These are phyloP conservation scores for Noctua comes DNA, from an alignment of 2,888 invertebrate genomes.

Conservation along the genomic window DNA sequence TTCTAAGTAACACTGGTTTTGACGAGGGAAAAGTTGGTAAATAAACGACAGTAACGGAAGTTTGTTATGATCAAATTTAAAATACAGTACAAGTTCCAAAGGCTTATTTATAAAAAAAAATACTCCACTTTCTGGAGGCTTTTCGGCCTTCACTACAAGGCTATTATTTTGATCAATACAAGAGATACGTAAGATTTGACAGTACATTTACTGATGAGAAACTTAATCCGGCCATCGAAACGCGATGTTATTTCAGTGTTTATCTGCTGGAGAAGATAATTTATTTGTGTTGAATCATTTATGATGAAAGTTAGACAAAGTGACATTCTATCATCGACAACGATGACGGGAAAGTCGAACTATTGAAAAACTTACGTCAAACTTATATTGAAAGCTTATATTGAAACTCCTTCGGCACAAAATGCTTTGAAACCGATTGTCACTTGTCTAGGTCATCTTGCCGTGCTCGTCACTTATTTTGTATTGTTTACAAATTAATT, in stretches of 20 bases:
- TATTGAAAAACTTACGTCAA: neutral
- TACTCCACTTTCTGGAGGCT: neutral
- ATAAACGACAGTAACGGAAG: too few relatives aligned
- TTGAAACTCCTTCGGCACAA: too few relatives aligned
- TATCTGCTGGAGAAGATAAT: neutral
- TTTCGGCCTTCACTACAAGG: neutral
- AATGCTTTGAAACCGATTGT: neutral
- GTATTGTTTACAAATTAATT: conserved; percentile 46
- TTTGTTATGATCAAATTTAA: too few relatives aligned
- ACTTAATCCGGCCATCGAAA: neutral
- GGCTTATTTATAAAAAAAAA: neutral
- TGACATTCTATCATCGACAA: neutral
- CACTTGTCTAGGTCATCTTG: neutral
- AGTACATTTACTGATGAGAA: neutral
- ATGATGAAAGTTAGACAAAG: neutral
- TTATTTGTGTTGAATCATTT: neutral
- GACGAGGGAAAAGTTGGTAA: neutral
- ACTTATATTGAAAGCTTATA: too few relatives aligned
- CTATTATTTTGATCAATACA: neutral
- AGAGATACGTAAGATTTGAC: neutral
- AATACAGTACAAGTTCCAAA: neutral
- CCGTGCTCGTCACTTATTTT: conserved; percentile 11
- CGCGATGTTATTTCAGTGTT: neutral
- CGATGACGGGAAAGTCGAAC: too few relatives aligned
- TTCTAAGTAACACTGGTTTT: neutral